Evolutionary conservation across 2,797 vertebrate genomes (phyloP).

Genomic region (Anguilla marmorata): DNA sequence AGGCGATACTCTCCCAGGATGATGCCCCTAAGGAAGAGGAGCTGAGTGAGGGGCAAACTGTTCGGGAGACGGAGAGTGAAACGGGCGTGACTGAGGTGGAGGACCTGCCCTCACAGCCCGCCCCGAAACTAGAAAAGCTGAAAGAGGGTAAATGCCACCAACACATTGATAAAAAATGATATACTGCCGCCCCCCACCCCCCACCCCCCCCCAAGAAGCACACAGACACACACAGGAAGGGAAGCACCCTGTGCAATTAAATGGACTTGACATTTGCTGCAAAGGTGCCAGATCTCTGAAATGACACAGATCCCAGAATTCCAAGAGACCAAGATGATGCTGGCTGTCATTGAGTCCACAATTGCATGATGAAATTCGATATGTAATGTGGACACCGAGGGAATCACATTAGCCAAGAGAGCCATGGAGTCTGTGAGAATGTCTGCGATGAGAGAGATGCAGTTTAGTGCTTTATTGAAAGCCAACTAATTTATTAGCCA

Average conservation of each 20-base stretch:
- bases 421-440: not conserved
- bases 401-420: not conserved
- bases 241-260: not conserved
- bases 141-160: slow-evolving; percentile 26
- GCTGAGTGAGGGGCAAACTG: not conserved
- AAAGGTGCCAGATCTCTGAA: not conserved
- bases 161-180: not conserved
- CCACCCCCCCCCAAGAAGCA: not conserved
- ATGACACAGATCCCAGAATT: not conserved
- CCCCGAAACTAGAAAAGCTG: slow-evolving; percentile 31
- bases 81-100: not conserved
- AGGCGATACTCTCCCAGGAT: not conserved
- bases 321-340: not conserved
- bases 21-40: not conserved
- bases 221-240: not conserved
- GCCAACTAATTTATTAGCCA: not conserved
- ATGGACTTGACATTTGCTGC: not conserved
- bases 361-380: not conserved
- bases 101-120: slow-evolving; percentile 31
- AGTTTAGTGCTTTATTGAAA: not conserved
- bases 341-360: not conserved
- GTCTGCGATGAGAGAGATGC: not conserved
- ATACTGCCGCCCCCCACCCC: not conserved
- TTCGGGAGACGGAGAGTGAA: not conserved
- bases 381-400: not conserved